Base-by-base conservation (phyloP, 2,113 vertebrate species). In the Tenebrosternarchus preto region DNA sequence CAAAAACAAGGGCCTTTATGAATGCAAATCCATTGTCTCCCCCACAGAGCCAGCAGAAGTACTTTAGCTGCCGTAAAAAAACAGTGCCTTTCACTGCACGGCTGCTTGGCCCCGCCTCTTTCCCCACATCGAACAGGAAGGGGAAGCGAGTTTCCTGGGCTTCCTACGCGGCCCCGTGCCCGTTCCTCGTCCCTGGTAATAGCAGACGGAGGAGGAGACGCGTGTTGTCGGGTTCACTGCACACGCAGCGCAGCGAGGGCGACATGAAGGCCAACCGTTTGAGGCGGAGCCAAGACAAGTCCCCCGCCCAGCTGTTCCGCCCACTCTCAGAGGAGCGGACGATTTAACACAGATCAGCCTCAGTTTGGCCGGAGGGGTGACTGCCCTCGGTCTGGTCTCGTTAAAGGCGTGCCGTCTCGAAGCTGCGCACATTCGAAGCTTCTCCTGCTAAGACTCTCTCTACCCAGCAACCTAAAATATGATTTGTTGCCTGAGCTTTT, bases 331-430 rank as follows among this genome's bases (percentile, higher is more conserved):
- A 7, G n/a, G 59, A 61, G 78, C 9, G 20, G 2, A n/a, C 63
- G 73, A 33, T 22, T 64, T 55, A 80, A 72, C 57, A 61, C 50
- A 7, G 63, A 46, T 53, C 39, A 73, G 77, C 17, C 67, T 70
- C 56, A 33, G 53, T 71, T 82, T 29, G 19, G n/a, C 61, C 56
- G 39, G 29, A 16, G 39, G 46, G 66, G 50, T 72, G 29, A 20
- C 55, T 67, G 72, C 27, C 27, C 73, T 68, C 53, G 53, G 77
- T 27, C 56, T 61, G 53, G 27, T 69, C 25, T 71, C 72, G 43
- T 55, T 57, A 83, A 80, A 20, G 17, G 31, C n/a, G 16, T 39
- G 61, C 46, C 8, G 11, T 50, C 43, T 1, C 8, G 19, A 57
- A 73, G 25, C 27, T 55, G 61, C 22, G 0, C 9, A 50, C 7